Conservation (phyloP, 2,797 vertebrate genomes). For the Darevskia nairensis region DNA sequence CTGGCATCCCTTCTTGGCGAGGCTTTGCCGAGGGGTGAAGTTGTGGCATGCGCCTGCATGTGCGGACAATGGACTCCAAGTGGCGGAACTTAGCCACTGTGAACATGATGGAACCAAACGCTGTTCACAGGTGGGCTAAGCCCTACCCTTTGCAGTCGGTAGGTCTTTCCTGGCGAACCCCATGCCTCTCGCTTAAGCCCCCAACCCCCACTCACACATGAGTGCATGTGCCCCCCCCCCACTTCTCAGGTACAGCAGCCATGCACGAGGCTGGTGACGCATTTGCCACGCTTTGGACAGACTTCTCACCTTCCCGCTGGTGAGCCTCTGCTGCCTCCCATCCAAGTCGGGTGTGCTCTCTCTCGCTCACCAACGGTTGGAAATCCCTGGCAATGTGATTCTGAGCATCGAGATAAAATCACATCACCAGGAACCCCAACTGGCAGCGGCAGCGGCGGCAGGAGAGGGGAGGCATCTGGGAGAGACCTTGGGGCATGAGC, state of each 20-base stretch:
- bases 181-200: not conserved
- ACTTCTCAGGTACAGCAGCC: not conserved
- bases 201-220: not conserved
- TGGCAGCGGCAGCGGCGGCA: constrained; percentile 79
- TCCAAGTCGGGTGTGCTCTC: constrained; percentile 55
- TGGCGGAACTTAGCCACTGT: constrained; percentile 98
- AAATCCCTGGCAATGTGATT: constrained; percentile 99
- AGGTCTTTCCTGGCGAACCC: not conserved
- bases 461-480: not conserved
- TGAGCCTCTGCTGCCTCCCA: not conserved
- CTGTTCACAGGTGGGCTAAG: constrained; percentile 96
- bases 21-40: not conserved
- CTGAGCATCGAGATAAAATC: constrained; percentile 87
- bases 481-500: not conserved
- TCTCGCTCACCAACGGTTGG: constrained; percentile 88
- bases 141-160: constrained; percentile 82
- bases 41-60: constrained; percentile 19
- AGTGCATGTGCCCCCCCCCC: too few relatives aligned
- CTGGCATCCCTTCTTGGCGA: not conserved
- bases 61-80: constrained; percentile 70
- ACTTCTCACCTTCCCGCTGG: not conserved
- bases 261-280: not conserved
- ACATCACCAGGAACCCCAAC: constrained; percentile 97
- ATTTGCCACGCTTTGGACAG: not conserved
- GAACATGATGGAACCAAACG: constrained; percentile 83